Percentiles rank a stretch among this genome's conserved stretches.
Evolutionary conservation across 2,113 vertebrate genomes (phyloP).

Genomic region (Cephalopterus ornatus): DNA sequence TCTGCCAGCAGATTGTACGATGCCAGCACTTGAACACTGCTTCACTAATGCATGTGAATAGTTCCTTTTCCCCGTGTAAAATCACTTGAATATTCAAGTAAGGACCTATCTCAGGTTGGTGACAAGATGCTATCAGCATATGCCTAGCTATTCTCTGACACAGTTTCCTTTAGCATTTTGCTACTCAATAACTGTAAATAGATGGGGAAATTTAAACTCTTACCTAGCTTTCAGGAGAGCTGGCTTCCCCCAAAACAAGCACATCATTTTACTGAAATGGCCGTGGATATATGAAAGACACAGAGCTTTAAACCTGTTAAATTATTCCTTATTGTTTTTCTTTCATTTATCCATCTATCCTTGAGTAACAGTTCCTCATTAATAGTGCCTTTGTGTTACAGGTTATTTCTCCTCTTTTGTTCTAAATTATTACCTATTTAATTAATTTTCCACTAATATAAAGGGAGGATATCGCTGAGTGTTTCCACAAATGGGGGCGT

Average conservation of each 20-base stretch:
- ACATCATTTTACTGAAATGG: background rate
- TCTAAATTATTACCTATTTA: conserved; percentile 25
- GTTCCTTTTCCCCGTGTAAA: background rate
- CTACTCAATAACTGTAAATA: background rate
- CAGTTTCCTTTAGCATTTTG: background rate
- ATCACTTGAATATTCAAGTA: background rate
- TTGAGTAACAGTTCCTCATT: conserved; percentile 13
- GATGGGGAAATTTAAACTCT: background rate
- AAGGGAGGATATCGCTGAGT: conserved; percentile 19
- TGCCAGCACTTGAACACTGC: background rate
- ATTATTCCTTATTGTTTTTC: background rate
- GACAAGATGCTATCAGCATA: background rate
- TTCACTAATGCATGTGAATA: background rate
- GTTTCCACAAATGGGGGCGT: background rate
- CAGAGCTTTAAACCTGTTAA: background rate
- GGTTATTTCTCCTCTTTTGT: conserved; percentile 9
- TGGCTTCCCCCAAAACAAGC: background rate
- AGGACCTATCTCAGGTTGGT: background rate
- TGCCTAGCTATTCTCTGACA: background rate
- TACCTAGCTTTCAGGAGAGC: background rate
- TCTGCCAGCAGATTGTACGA: background rate
- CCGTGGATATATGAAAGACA: background rate
- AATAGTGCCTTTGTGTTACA: background rate
- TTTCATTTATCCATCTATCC: background rate
- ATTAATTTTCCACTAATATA: conserved; percentile 48